These are phyloP conservation scores for Delichon dasypus DNA, from an alignment of 2,797 vertebrate genomes.

Conservation along the genomic window DNA sequence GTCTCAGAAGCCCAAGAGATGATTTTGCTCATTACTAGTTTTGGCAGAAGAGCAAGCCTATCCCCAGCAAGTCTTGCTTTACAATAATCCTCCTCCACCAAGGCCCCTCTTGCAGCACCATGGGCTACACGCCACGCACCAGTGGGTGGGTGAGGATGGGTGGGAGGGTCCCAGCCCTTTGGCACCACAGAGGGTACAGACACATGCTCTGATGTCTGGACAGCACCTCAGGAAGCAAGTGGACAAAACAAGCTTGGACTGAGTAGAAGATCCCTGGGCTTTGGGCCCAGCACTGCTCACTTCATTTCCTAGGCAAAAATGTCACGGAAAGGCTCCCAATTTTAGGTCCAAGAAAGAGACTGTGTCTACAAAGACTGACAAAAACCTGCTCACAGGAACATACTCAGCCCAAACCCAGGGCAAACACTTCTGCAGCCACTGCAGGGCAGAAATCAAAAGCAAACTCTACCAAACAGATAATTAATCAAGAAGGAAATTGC, in stretches of 20 bases:
- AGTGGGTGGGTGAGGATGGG: accelerated
- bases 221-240: background rate
- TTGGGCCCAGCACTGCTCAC: background rate
- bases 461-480: background rate
- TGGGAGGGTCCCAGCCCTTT: accelerated
- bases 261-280: background rate
- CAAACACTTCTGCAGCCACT: background rate
- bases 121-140: background rate
- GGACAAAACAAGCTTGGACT: background rate
- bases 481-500: slow-evolving; percentile 32
- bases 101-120: background rate
- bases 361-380: background rate
- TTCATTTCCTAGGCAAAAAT: background rate
- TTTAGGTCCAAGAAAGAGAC: background rate
- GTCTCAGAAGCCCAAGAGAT: background rate
- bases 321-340: background rate
- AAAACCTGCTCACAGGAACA: background rate
- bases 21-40: background rate
- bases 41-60: background rate
- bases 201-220: accelerated
- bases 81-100: background rate
- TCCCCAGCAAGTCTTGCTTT: accelerated
- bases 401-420: background rate
- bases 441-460: slow-evolving; percentile 6
- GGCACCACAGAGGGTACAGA: background rate